These are phyloP conservation scores for Formica exsecta DNA, from an alignment of 1,140 invertebrate genomes.

Conservation along the genomic window DNA sequence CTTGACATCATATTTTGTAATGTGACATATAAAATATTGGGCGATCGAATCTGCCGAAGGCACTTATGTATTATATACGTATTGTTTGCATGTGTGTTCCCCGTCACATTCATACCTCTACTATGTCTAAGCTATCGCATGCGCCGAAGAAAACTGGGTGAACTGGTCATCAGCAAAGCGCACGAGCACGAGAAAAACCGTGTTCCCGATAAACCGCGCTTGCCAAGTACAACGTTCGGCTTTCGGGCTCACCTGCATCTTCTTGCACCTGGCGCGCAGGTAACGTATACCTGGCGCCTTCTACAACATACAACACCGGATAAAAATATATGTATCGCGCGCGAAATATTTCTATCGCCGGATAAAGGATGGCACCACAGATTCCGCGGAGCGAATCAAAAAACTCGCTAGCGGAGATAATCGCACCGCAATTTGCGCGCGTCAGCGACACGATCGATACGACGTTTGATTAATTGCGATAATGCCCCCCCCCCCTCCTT, in stretches of 20 bases:
- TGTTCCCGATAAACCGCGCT: constrained; percentile 14
- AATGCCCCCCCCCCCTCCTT: neutral
- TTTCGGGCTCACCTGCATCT: neutral
- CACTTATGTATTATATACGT: neutral
- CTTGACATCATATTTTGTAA: neutral
- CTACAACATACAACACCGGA: neutral
- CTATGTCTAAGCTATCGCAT: neutral
- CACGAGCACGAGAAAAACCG: neutral
- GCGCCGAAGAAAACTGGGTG: constrained; percentile 26
- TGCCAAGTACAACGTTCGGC: neutral
- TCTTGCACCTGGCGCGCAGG: constrained; percentile 10
- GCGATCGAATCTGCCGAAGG: constrained; percentile 12
- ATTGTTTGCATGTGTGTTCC: neutral
- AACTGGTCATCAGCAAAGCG: constrained; percentile 14
- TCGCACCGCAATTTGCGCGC: constrained; percentile 36
- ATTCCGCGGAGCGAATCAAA: constrained; percentile 32
- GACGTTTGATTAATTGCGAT: constrained; percentile 60
- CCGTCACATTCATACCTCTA: constrained; percentile 11
- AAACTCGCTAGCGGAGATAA: constrained; percentile 16
- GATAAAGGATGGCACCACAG: constrained; percentile 69
- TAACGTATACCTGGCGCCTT: neutral
- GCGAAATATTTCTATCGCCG: constrained; percentile 24
- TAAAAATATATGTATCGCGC: neutral
- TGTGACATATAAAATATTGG: neutral
- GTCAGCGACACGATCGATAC: constrained; percentile 42